These are phyloP conservation scores for Drosophila pachea DNA, from an alignment of 1,140 invertebrate genomes.

Conservation along the genomic window DNA sequence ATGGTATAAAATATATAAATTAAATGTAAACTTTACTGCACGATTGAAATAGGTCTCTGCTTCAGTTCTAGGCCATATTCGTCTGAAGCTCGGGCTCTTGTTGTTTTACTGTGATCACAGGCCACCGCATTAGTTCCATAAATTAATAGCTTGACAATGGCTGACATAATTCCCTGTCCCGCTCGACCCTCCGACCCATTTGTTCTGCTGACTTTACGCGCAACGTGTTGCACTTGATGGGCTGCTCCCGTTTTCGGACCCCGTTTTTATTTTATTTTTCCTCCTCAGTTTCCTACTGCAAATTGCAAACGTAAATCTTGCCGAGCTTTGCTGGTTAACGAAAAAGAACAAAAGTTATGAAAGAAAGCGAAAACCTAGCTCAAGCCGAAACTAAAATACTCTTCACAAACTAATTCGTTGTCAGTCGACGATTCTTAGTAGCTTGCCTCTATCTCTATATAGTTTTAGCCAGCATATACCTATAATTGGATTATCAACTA, in stretches of 20 bases:
- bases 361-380: constrained; percentile 2
- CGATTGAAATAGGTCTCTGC: no score
- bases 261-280: constrained; percentile 9
- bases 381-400: constrained; percentile 30
- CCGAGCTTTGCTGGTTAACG: constrained; percentile 37
- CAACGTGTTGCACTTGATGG: constrained; percentile 64
- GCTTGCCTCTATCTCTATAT: not conserved
- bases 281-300: constrained; percentile 37
- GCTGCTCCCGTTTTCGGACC: constrained; percentile 1
- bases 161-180: constrained; percentile 42
- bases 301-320: constrained; percentile 69
- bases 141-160: constrained; percentile 46
- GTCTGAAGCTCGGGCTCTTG: not conserved
- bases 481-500: not conserved
- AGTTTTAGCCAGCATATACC: not conserved
- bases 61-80: no score
- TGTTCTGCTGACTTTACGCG: constrained; percentile 36
- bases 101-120: constrained; percentile 23
- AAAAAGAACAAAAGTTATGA: constrained; percentile 17
- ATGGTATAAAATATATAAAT: constrained; percentile 1
- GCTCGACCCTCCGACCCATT: not conserved
- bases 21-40: no score
- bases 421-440: not conserved
- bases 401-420: not conserved
- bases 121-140: constrained; percentile 39